These are phyloP conservation scores for Saguinus oedipus DNA, from an alignment of 2,797 vertebrate species.

Conservation along the genomic window DNA sequence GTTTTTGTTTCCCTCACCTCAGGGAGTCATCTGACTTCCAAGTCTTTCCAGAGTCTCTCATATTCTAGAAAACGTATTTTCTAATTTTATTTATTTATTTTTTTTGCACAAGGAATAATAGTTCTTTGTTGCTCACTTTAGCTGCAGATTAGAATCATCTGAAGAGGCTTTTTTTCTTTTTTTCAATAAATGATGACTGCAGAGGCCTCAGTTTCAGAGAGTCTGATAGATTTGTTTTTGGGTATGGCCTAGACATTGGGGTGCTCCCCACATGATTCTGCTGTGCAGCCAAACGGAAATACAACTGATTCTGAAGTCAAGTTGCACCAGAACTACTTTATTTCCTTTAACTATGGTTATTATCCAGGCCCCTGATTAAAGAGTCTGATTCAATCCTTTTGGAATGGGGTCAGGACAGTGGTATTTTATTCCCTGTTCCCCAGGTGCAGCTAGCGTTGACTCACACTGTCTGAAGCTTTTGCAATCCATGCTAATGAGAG, in stretches of 20 bases:
- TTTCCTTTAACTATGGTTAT: background rate
- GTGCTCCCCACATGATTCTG: rapidly evolving
- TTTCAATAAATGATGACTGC: background rate
- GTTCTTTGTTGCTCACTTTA: background rate
- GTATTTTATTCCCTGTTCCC: background rate
- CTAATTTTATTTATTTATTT: background rate
- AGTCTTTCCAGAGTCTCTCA: background rate
- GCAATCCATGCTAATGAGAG: background rate
- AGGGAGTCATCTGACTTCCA: background rate
- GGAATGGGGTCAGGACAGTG: background rate
- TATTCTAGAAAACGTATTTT: background rate
- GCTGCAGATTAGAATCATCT: background rate
- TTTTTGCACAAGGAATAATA: background rate
- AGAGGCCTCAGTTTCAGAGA: background rate
- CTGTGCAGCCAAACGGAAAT: background rate
- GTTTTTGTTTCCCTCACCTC: background rate
- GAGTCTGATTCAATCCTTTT: background rate
- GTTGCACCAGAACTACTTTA: background rate
- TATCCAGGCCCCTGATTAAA: too few relatives aligned
- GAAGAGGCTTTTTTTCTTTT: background rate
- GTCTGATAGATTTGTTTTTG: background rate
- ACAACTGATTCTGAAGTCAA: background rate
- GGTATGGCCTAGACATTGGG: background rate
- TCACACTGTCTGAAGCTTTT: background rate
- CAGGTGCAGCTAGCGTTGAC: rapidly evolving